Evolutionary conservation across 2,113 vertebrate species (phyloP), one percentile per base, ranked within the genome.

Genomic region (Cinclus cinclus): DNA sequence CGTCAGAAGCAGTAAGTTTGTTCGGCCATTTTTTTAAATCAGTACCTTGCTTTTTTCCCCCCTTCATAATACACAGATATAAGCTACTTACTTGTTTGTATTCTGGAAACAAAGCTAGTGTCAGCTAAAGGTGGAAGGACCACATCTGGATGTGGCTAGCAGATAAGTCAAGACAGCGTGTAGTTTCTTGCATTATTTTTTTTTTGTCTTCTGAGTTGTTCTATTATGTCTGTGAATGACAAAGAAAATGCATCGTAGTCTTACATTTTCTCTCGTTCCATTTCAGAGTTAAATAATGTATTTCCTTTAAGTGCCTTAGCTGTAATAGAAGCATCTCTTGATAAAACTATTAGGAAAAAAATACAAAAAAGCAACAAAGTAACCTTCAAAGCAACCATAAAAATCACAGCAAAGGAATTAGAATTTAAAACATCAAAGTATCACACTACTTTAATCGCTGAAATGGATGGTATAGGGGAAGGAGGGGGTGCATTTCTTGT

Each of bases 351-450:
- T 96, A 95, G 70, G 39, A 94, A 94, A 92, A 95, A 93, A 90
- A 95, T 81, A 94, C 52, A 76, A 95, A 97, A 96, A 96, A 86
- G 24, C 73, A 90, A 91, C 83, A 94, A 96, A 91, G 60, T 91
- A 94, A 95, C 73, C 81, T 97, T 97, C 91, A 96, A 97, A 97
- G 76, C 18, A 69, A 91, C 71, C 89, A 67, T 89, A 95, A 93
- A 96, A 97, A 97, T 96, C 93, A 95, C 92, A 97, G 95, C 89
- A 93, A 91, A 96, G 53, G 95, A 97, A 97, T 96, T 90, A 87
- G 89, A 94, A 94, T 95, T 93, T 95, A 94, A 97, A 95, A 93
- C 83, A 96, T 95, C 94, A 95, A 97, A 97, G 87, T 95, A 81
- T 81, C 70, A 35, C 85, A 77, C 59, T 74, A 82, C 44, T 96